These are phyloP conservation scores for Heterohyrax brucei DNA, from an alignment of 2,797 vertebrate genomes.

Conservation along the genomic window DNA sequence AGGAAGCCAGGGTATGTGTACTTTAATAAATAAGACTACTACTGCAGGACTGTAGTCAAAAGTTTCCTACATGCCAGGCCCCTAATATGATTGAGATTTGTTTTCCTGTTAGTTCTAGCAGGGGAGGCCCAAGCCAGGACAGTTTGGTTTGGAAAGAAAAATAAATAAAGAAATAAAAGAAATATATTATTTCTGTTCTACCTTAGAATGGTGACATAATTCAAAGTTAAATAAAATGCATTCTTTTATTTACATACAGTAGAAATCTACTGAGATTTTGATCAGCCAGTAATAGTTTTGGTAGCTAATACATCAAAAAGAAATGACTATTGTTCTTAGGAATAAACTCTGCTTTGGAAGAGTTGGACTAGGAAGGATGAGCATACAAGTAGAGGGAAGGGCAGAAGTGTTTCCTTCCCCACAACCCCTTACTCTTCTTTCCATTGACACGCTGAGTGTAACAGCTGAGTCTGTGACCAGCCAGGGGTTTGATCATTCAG, in stretches of 20 bases:
- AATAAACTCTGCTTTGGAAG: background rate
- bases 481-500: no score
- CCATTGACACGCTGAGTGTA: background rate
- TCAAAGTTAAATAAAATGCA: background rate
- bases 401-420: background rate
- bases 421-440: background rate
- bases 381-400: background rate
- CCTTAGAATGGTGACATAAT: conserved; percentile 21
- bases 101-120: conserved; percentile 12
- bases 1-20: background rate
- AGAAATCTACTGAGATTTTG: background rate
- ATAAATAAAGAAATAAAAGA: background rate
- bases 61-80: background rate
- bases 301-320: background rate
- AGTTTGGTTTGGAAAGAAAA: background rate
- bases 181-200: conserved; percentile 16
- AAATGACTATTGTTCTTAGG: background rate
- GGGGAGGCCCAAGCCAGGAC: background rate
- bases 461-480: background rate
- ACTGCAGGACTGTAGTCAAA: background rate
- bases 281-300: background rate
- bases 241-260: background rate
- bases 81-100: background rate
- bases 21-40: background rate
- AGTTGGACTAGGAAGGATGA: background rate